phyloP scores from a whole-genome alignment of 2,797 vertebrate species.

The Toxotes lorentzi region DNA sequence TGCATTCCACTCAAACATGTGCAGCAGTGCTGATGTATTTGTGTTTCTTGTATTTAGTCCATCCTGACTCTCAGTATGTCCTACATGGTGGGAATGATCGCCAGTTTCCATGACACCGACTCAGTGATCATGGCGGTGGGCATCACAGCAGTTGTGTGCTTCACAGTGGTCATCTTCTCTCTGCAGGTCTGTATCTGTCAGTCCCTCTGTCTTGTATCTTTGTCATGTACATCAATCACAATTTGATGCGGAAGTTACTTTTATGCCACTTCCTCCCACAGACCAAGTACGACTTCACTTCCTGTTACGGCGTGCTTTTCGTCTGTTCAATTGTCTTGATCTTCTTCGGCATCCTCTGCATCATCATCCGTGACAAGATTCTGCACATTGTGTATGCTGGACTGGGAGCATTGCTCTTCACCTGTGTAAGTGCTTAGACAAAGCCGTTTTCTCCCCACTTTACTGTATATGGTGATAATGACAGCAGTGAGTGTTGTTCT shows the following conservation, averaged over 20 bases:
- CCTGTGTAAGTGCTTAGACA: conserved; percentile 87
- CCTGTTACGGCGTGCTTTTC: conserved; percentile 91
- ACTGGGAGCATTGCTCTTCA: conserved; percentile 92
- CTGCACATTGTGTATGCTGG: conserved; percentile 92
- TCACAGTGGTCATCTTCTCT: conserved; percentile 93
- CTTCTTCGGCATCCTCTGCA: conserved; percentile 91
- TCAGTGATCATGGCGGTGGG: conserved; percentile 93
- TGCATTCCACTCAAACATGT: not conserved
- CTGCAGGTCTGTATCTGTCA: conserved; percentile 86
- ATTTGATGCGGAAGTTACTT: not conserved
- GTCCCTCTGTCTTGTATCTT: not conserved
- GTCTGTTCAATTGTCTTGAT: conserved; percentile 91
- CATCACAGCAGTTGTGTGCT: conserved; percentile 92
- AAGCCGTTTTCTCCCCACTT: not conserved
- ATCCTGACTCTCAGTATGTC: conserved; percentile 92
- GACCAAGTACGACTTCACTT: conserved; percentile 96
- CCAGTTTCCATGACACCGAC: conserved; percentile 92
- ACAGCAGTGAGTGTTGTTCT: not conserved
- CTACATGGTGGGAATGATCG: conserved; percentile 97
- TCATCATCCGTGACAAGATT: conserved; percentile 91
- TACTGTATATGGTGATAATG: not conserved
- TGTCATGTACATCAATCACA: not conserved
- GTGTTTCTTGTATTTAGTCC: conserved; percentile 80
- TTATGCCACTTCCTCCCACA: conserved; percentile 62
- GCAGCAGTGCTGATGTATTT: conserved; percentile 20